Percentiles rank a stretch among this genome's conserved stretches.
Conservation (phyloP, 2,888 invertebrate species). For the Acanthosepion pharaonis region DNA sequence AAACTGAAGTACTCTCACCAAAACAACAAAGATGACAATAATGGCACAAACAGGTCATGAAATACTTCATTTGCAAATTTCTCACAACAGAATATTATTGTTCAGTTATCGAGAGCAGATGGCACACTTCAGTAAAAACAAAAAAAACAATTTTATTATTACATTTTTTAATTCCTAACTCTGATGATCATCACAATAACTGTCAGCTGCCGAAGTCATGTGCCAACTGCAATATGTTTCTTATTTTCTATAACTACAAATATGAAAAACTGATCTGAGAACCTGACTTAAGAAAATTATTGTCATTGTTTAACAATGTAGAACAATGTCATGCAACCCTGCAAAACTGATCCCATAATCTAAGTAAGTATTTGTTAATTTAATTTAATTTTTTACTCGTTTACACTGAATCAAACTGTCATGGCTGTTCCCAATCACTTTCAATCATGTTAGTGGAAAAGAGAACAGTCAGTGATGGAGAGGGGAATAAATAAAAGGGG, state of each 20-base stretch:
- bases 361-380: conserved; percentile 33
- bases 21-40: too few relatives aligned
- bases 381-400: background rate
- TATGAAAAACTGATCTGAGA: background rate
- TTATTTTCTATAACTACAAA: background rate
- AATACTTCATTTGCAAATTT: too few relatives aligned
- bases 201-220: background rate
- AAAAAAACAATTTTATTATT: background rate
- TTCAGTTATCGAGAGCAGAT: too few relatives aligned
- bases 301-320: background rate
- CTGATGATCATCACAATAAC: background rate
- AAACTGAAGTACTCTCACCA: too few relatives aligned
- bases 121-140: background rate
- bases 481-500: background rate
- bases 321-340: background rate
- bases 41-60: too few relatives aligned
- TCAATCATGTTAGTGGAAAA: background rate
- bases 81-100: too few relatives aligned
- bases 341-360: background rate
- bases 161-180: background rate
- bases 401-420: background rate
- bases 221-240: background rate
- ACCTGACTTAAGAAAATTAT: background rate
- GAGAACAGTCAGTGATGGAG: background rate
- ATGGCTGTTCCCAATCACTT: background rate